Evolutionary conservation across 1,140 invertebrate species (phyloP), one percentile per base, ranked within the genome.

Genomic region (Drosophila trapezifrons): DNA sequence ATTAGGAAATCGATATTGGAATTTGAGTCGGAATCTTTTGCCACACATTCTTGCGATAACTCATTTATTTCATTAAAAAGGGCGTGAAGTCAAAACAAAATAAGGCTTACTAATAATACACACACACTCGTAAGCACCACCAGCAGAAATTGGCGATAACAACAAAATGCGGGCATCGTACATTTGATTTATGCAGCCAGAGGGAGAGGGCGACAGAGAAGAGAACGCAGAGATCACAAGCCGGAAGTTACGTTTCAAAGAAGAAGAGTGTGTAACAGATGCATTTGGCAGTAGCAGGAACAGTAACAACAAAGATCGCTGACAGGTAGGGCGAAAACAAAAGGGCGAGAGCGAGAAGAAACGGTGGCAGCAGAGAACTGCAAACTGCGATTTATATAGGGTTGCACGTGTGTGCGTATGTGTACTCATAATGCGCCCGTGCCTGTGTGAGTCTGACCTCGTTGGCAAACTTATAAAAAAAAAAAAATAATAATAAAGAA

Each of bases 361-460:
- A n/a, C 43, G 49, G 25, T 6, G 22, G 37, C 29, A 10, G 32
- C 35, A 52, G 56, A 43, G 55, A 76, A 63, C 75, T 71, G 62
- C 64, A 72, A 57, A 70, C 57, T 56, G 56, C 72, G 76, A 62
- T 80, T 82, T 78, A 66, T 69, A 59, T 76, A 38, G 55, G 73
- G 54, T 52, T 67, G 42, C 38, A 32, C 49, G 37, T 42, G 15
- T 35, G n/a, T 49, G 38, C 58, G 47, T 65, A 18, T 47, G 45
- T 60, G 20, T 55, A 22, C 40, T 45, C 40, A 60, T 63, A 64
- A 60, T 35, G 40, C 56, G 22, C 56, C 8, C 45, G 67, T 47
- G 29, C 52, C 32, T 65, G 37, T 78, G 72, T 57, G 54, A 52
- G 76, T 71, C 58, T 83, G 81, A 81, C 82, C 78, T 81, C 78